Evolutionary conservation across 2,888 invertebrate species (phyloP), one percentile per base, ranked within the genome.

Genomic region (Ypsolopha sequella): DNA sequence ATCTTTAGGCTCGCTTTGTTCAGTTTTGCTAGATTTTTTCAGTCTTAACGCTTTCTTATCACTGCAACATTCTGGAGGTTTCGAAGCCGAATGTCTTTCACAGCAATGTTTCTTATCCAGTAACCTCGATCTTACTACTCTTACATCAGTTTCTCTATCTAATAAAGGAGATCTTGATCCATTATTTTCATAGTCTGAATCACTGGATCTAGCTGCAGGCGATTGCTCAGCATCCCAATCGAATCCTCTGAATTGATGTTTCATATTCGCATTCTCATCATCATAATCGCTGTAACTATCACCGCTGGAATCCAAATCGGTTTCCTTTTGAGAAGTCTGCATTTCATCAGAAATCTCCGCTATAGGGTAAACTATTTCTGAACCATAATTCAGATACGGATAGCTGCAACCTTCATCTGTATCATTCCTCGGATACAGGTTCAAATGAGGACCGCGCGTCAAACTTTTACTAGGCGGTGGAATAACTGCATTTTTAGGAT

Each of bases 271-370:
- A 57, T 89, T 89, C 56, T 89, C 88, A 55, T 88, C 90, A 55
- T 91, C 90, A 59, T 88, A 89, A 65, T 90, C 90, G 54, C 89
- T 89, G 59, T 89, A 90, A 54, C 90, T 90, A 59, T 88, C 88
- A 24, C 88, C 89, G 46, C 88, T 86, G 0, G 90, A 90, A 59
- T 88, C 88, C 54, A 89, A 63, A 63, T 90, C 90, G 0, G 89
- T 89, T 63, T 90, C 90, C 44, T 90, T 89, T 59, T 91, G 90
- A 1, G 90, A 90, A 8, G 90, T 90, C 67, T 90, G 90, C 81
- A 91, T 92, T 73, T 95, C 94, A 64, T 94, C 95, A 0, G 92
- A 91, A 68, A 94, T 94, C 77, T 95, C 95, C 0, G 93, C 94
- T 60, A 95, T 95, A 4, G 95, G 94, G 73, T 95, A 94, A 1